A percentile compares a stretch with the other conserved stretches of the same genome.
Conservation (phyloP, 2,113 vertebrate species). For the Stigmatopora nigra region DNA sequence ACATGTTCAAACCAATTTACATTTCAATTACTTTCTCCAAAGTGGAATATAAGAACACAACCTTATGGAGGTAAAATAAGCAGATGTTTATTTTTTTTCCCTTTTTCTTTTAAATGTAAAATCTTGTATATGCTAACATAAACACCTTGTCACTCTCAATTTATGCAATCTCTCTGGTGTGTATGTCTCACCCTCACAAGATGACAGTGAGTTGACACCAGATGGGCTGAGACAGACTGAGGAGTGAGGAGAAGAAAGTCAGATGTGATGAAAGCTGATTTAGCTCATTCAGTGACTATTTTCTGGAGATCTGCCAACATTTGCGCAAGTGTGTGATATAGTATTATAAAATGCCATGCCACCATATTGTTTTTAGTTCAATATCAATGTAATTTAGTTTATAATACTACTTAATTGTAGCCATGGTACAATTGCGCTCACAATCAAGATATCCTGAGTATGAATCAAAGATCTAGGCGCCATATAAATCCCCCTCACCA, state of each 20-base stretch:
- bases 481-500: too few species aligned
- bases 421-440: not conserved
- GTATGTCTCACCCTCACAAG: slow-evolving; percentile 36
- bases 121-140: slow-evolving; percentile 14
- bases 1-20: not conserved
- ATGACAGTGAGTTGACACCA: slow-evolving; percentile 38
- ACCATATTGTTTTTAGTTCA: slow-evolving; percentile 13
- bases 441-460: not conserved
- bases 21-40: not conserved
- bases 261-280: slow-evolving; percentile 49
- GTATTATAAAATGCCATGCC: slow-evolving; percentile 7
- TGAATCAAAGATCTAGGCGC: not conserved
- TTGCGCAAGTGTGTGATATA: slow-evolving; percentile 7
- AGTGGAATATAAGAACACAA: not conserved
- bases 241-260: slow-evolving; percentile 42
- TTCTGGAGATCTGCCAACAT: slow-evolving; percentile 10
- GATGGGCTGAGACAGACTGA: slow-evolving; percentile 41
- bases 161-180: slow-evolving; percentile 25
- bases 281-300: slow-evolving; percentile 33
- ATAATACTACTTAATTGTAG: not conserved
- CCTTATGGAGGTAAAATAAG: not conserved
- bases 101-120: slow-evolving; percentile 1
- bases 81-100: slow-evolving; percentile 7
- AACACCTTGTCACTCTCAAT: slow-evolving; percentile 27
- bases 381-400: not conserved